These are phyloP conservation scores for Clarias laeviceps DNA, from an alignment of 2,797 vertebrate species.

Conservation along the genomic window DNA sequence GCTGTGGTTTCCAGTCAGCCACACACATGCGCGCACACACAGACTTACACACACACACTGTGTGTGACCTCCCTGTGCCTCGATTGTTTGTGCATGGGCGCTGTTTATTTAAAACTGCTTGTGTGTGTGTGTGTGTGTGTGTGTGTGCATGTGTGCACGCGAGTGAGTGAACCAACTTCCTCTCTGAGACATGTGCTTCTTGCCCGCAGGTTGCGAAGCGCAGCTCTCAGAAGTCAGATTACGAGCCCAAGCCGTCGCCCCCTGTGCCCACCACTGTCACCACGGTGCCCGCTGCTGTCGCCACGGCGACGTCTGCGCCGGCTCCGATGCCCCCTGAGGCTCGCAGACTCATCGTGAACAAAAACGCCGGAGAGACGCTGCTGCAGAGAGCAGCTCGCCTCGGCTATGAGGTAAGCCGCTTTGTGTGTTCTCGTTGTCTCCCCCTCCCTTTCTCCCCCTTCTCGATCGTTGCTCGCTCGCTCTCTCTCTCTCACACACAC, in stretches of 20 bases:
- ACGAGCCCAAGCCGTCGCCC: constrained; percentile 67
- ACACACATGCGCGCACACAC: constrained; percentile 1
- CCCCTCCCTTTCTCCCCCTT: constrained; percentile 5
- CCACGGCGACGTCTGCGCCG: constrained; percentile 70
- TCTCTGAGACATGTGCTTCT: constrained; percentile 25
- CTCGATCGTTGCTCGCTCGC: constrained; percentile 13
- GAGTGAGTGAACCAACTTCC: constrained; percentile 19
- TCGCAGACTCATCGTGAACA: constrained; percentile 94
- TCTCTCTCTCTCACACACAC: neutral
- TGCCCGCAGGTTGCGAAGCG: constrained; percentile 71
- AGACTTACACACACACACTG: neutral
- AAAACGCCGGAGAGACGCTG: constrained; percentile 96
- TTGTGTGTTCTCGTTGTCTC: constrained; percentile 48
- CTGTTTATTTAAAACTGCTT: constrained; percentile 37
- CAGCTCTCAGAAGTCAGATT: constrained; percentile 83
- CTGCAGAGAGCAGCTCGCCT: constrained; percentile 93
- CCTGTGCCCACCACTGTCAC: constrained; percentile 57
- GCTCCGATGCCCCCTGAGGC: constrained; percentile 91
- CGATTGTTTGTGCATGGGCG: constrained; percentile 37
- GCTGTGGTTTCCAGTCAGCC: constrained; percentile 38
- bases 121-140: constrained; percentile 56
- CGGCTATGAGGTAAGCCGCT: constrained; percentile 88
- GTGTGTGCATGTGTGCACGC: constrained; percentile 40
- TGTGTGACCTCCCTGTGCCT: constrained; percentile 25
- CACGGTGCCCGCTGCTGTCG: constrained; percentile 50